phyloP scores from a whole-genome alignment of 2,888 invertebrate genomes.

The Aromia moschata region DNA sequence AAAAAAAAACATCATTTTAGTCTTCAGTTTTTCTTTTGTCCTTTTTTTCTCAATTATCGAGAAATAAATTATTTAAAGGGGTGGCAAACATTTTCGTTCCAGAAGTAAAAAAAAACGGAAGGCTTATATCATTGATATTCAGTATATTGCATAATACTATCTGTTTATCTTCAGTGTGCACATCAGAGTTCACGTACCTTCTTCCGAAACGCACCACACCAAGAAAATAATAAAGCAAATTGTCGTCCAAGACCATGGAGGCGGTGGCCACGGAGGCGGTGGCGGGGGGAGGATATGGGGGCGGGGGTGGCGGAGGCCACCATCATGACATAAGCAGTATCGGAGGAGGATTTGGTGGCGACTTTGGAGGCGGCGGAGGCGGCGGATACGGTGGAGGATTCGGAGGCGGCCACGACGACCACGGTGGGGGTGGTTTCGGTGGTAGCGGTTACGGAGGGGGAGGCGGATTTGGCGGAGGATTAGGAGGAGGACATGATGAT shows the following conservation, averaged over 20 bases:
- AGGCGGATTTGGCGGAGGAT: slow-evolving; percentile 22
- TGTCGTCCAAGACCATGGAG: slow-evolving; percentile 23
- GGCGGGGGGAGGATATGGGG: slow-evolving; percentile 27
- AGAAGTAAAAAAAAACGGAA: too few relatives aligned
- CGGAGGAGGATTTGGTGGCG: slow-evolving; percentile 11
- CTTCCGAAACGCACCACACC: slow-evolving; percentile 12
- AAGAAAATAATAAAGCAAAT: slow-evolving; percentile 18
- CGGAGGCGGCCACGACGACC: slow-evolving; percentile 20
- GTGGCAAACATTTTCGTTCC: too few relatives aligned
- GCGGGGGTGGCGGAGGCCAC: slow-evolving; percentile 23
- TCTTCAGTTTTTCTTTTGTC: too few relatives aligned
- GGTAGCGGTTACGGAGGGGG: background rate
- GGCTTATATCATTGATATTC: too few relatives aligned
- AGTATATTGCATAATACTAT: too few relatives aligned
- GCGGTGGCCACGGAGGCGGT: slow-evolving; percentile 29
- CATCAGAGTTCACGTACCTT: slow-evolving; percentile 29
- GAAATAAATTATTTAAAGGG: too few relatives aligned
- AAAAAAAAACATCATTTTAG: too few relatives aligned
- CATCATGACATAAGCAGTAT: slow-evolving; percentile 24
- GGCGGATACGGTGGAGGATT: slow-evolving; percentile 23
- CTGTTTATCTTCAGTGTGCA: slow-evolving; percentile 28
- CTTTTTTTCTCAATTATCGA: too few relatives aligned
- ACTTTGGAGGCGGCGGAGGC: slow-evolving; percentile 22
- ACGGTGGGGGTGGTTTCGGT: slow-evolving; percentile 23
- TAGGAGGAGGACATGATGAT: slow-evolving; percentile 19